Percentiles rank a stretch among this genome's conserved stretches.
Evolutionary conservation across 2,113 vertebrate genomes (phyloP).

Genomic region (Hippocampus barbouri): DNA sequence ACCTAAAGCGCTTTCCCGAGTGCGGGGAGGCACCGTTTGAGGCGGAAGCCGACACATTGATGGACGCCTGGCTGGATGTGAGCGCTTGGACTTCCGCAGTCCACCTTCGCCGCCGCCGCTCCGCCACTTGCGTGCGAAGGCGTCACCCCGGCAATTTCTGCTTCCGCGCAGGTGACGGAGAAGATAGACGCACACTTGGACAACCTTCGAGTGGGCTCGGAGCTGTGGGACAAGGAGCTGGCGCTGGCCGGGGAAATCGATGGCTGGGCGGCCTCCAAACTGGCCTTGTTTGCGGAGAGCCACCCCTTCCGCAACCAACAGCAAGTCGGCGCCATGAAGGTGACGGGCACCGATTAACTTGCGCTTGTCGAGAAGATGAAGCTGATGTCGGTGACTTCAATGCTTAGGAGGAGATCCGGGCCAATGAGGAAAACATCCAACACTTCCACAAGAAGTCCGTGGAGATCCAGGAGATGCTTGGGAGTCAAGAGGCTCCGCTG

Average conservation of each 20-base stretch:
- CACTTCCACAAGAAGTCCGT: conserved; percentile 79
- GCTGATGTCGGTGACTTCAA: not conserved
- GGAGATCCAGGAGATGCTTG: conserved; percentile 86
- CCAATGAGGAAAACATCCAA: conserved; percentile 77
- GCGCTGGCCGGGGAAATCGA: conserved; percentile 76
- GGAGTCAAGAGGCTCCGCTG: conserved; percentile 81
- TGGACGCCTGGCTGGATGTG: conserved; percentile 96
- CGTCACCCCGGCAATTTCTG: too few species aligned
- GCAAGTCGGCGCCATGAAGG: conserved; percentile 76
- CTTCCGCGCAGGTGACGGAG: conserved; percentile 80
- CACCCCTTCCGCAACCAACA: conserved; percentile 70
- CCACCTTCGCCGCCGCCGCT: not conserved
- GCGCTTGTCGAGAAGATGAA: not conserved
- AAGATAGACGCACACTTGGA: conserved; percentile 84
- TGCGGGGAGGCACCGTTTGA: conserved; percentile 83
- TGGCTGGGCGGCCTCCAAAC: conserved; percentile 71
- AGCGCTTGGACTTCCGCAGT: conserved; percentile 33
- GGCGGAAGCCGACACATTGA: conserved; percentile 82
- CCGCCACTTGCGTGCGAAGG: too few species aligned
- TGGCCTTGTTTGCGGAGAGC: conserved; percentile 66
- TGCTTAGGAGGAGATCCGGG: conserved; percentile 77
- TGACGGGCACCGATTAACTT: conserved; percentile 30
- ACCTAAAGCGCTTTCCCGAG: conserved; percentile 86
- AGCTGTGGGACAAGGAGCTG: conserved; percentile 90
- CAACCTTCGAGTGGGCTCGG: conserved; percentile 81